phyloP scores from a whole-genome alignment of 2,797 vertebrate species.

The Esox masquinongy region DNA sequence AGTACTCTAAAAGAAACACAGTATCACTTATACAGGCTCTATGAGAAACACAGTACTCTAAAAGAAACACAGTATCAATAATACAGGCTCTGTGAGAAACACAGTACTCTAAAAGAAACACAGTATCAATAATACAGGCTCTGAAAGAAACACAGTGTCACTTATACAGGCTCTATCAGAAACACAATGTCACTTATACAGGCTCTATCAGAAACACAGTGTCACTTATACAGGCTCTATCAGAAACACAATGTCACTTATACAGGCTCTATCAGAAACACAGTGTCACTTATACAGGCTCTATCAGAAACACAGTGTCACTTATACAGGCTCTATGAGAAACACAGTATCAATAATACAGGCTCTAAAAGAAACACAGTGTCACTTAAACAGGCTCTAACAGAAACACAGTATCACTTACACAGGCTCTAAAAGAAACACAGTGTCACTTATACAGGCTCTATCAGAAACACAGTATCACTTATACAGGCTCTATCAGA shows the following conservation, averaged over 20 bases:
- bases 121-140: not conserved
- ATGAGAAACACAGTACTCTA: conserved; percentile 60
- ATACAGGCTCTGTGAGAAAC: not conserved
- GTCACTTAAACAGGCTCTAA: conserved; percentile 86
- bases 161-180: conserved; percentile 84
- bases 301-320: not conserved
- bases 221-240: conserved; percentile 68
- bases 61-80: not conserved
- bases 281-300: not conserved
- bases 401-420: not conserved
- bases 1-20: not conserved
- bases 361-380: not conserved
- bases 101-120: not conserved
- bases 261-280: not conserved
- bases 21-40: not conserved
- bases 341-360: not conserved
- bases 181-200: not conserved
- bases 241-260: not conserved
- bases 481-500: not conserved
- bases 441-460: conserved; percentile 62
- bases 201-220: not conserved
- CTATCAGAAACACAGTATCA: conserved; percentile 41
- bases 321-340: not conserved
- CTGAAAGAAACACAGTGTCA: conserved; percentile 46
- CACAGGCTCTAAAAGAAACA: not conserved